Conservation (phyloP, 2,888 invertebrate species). For the Netelia inedita region DNA sequence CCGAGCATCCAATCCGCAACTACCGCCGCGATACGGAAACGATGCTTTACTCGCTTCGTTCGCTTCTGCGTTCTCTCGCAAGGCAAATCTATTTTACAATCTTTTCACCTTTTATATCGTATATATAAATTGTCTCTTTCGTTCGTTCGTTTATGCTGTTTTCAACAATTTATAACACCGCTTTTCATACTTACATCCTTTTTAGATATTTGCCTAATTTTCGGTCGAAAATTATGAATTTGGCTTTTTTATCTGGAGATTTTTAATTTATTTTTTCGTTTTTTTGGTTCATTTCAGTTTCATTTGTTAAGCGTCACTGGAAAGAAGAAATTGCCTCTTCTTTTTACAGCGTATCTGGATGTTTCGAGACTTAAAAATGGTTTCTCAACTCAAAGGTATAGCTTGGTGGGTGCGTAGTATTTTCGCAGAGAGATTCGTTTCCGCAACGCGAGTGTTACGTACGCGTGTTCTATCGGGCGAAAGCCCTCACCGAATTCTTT, state of each 20-base stretch:
- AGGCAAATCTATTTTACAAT: slow-evolving; percentile 6
- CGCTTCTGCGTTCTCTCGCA: slow-evolving; percentile 8
- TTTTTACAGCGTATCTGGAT: not conserved
- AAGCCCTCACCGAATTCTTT: slow-evolving; percentile 74
- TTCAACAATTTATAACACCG: not conserved
- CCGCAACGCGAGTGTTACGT: slow-evolving; percentile 29
- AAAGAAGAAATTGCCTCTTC: too few relatives aligned
- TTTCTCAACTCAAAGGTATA: not conserved
- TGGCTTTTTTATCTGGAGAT: too few relatives aligned
- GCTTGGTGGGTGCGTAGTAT: not conserved
- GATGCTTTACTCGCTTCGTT: slow-evolving; percentile 38
- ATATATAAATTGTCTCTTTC: not conserved
- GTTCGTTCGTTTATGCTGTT: not conserved
- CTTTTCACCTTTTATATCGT: slow-evolving; percentile 25
- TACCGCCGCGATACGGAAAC: slow-evolving; percentile 46
- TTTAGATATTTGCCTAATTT: not conserved
- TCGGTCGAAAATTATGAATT: too few relatives aligned
- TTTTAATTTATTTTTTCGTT: too few relatives aligned
- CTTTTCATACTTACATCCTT: not conserved
- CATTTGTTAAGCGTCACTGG: too few relatives aligned
- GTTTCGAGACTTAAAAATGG: slow-evolving; percentile 5
- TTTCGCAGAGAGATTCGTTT: slow-evolving; percentile 35
- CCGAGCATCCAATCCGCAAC: slow-evolving; percentile 71
- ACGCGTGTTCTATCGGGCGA: slow-evolving; percentile 63
- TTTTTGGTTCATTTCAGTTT: too few relatives aligned